These are phyloP conservation scores for Lathronympha strigana DNA, from an alignment of 2,888 invertebrate genomes.

Conservation along the genomic window DNA sequence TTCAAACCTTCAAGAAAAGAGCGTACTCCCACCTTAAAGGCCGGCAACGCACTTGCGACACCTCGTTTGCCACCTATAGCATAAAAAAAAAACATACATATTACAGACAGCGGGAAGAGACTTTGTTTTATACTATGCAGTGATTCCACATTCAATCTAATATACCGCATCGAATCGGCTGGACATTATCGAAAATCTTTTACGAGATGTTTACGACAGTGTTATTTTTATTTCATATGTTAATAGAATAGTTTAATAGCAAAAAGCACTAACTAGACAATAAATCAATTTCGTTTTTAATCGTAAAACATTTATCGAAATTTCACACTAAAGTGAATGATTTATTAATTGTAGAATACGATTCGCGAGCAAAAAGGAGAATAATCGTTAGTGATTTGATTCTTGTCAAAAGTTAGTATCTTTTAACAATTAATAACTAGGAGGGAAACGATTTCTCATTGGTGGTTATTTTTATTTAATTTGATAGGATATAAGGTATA, in stretches of 20 bases:
- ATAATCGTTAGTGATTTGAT: conserved; percentile 10
- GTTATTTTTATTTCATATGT: no score
- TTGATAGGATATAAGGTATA: no score
- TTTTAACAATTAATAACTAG: background rate
- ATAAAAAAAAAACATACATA: no score
- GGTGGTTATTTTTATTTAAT: background rate
- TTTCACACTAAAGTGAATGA: background rate
- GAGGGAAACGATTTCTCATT: background rate
- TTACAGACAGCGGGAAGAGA: no score
- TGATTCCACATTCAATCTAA: no score
- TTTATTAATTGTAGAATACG: background rate
- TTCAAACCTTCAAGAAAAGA: no score
- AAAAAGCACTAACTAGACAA: background rate
- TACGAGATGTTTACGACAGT: background rate
- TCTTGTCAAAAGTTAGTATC: background rate
- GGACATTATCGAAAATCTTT: background rate
- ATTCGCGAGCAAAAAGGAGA: background rate
- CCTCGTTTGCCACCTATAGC: no score
- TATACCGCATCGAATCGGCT: background rate
- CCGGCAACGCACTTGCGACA: no score
- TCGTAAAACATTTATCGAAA: background rate
- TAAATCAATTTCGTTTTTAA: background rate
- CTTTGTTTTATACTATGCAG: no score
- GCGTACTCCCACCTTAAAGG: no score
- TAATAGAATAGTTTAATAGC: no score